These are phyloP conservation scores for Mormyrus lacerda DNA, from an alignment of 2,113 vertebrate species.

Conservation along the genomic window DNA sequence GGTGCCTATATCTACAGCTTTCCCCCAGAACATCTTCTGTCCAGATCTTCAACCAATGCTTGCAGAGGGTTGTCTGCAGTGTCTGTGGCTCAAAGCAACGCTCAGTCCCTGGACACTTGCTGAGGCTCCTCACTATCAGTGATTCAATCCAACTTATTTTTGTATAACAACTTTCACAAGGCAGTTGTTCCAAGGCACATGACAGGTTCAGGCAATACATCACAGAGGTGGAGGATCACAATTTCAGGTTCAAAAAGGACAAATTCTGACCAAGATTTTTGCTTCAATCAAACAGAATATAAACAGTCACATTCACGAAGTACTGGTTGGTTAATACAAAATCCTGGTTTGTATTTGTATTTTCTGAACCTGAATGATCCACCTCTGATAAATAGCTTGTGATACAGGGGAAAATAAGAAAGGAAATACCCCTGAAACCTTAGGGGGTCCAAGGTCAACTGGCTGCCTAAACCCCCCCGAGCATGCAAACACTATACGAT, in stretches of 20 bases:
- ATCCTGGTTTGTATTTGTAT: not conserved
- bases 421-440: not conserved
- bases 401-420: not conserved
- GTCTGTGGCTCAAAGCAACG: not conserved
- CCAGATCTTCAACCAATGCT: not conserved
- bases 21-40: not conserved
- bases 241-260: not conserved
- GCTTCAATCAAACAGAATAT: not conserved
- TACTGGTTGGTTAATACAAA: not conserved
- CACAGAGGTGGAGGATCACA: not conserved
- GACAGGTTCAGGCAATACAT: not conserved
- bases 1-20: not conserved
- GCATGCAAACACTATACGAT: not conserved
- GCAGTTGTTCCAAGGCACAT: not conserved
- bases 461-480: not conserved
- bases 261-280: not conserved
- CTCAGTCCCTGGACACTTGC: not conserved
- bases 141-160: not conserved
- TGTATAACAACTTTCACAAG: not conserved
- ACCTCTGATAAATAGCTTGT: not conserved
- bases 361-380: not conserved
- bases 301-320: not conserved
- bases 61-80: not conserved
- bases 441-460: not conserved
- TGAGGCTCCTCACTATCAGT: not conserved